Conservation (phyloP, 2,113 vertebrate species). For the Halichoeres trimaculatus region DNA sequence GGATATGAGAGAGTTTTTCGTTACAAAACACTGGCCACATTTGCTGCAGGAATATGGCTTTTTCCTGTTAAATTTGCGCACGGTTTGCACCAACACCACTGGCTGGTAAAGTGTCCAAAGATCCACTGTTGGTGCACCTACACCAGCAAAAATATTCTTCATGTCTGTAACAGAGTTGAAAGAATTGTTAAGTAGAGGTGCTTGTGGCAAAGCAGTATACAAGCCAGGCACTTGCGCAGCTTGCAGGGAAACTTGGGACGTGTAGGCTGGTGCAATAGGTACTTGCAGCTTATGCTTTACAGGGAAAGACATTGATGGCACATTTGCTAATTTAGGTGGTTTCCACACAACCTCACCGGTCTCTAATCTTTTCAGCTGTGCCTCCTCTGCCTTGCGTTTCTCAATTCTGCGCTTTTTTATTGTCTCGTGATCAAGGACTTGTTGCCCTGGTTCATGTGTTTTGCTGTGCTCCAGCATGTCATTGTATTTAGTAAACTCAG, state of each 20-base stretch:
- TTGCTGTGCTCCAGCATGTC: conserved; percentile 72
- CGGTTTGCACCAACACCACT: conserved; percentile 64
- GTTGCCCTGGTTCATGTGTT: conserved; percentile 71
- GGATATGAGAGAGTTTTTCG: conserved; percentile 52
- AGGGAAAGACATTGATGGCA: conserved; percentile 18
- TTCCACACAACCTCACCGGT: conserved; percentile 63
- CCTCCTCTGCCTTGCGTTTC: conserved; percentile 57
- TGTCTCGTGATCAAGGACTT: conserved; percentile 64
- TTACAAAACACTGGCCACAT: conserved; percentile 68
- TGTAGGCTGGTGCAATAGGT: conserved; percentile 14
- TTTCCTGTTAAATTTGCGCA: conserved; percentile 34
- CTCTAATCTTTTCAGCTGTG: conserved; percentile 60
- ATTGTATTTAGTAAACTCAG: conserved; percentile 68
- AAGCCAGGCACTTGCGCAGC: conserved; percentile 48
- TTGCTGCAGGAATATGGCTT: conserved; percentile 66
- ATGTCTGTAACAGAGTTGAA: neutral
- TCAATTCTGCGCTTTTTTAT: conserved; percentile 69
- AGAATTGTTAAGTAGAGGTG: conserved; percentile 27
- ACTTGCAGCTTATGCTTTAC: neutral
- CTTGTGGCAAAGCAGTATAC: conserved; percentile 3
- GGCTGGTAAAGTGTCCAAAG: conserved; percentile 79
- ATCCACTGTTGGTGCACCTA: conserved; percentile 72
- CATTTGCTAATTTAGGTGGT: neutral
- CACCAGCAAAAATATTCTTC: conserved; percentile 45
- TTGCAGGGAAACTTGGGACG: neutral